These are phyloP conservation scores for Heterotilapia buettikoferi DNA, from an alignment of 2,113 vertebrate species.

Conservation along the genomic window DNA sequence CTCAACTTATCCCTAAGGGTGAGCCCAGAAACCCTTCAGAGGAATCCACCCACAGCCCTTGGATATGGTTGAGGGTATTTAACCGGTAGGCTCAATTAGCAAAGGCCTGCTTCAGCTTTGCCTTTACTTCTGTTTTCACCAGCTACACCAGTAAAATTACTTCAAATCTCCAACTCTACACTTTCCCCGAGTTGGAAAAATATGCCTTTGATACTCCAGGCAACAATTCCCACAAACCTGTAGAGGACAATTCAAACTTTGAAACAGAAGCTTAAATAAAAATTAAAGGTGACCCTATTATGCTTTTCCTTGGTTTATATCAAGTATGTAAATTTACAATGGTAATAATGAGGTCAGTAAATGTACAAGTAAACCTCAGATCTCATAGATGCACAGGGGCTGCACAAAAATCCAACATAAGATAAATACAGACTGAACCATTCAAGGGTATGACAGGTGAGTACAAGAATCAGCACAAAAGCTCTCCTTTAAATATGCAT, in stretches of 20 bases:
- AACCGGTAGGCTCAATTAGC: not conserved
- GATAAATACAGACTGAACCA: not conserved
- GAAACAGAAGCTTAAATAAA: not conserved
- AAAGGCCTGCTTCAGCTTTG: not conserved
- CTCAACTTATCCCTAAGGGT: not conserved
- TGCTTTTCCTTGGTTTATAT: not conserved
- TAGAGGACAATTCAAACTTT: not conserved
- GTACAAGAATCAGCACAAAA: not conserved
- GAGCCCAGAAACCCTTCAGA: not conserved
- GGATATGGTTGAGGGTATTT: not conserved
- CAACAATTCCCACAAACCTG: accelerated
- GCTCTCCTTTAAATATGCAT: not conserved
- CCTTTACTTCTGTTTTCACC: not conserved
- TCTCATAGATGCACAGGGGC: not conserved
- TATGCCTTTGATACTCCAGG: not conserved
- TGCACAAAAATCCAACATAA: not conserved
- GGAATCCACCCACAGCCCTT: not conserved
- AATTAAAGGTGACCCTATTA: not conserved
- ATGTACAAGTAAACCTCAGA: not conserved
- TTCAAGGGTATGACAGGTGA: not conserved
- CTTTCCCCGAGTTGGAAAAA: not conserved
- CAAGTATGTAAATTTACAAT: not conserved
- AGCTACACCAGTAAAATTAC: not conserved
- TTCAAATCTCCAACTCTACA: not conserved
- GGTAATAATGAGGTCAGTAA: not conserved